phyloP scores from a whole-genome alignment of 2,888 invertebrate genomes.

The Conchocele bisecta region DNA sequence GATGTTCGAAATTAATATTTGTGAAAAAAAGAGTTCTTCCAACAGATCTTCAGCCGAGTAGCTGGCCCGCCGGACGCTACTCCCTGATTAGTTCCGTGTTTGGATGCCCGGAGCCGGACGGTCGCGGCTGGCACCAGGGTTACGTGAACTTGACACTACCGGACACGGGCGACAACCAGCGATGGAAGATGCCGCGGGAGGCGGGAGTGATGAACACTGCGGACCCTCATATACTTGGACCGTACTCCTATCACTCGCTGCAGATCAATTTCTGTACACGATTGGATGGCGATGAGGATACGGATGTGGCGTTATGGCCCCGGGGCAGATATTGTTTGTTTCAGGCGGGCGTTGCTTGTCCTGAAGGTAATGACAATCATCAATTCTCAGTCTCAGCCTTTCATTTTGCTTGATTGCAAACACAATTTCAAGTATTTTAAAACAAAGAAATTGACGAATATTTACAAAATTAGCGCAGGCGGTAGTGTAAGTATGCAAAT shows the following conservation, averaged over 20 bases:
- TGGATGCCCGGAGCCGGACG: conserved; percentile 56
- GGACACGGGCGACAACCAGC: background rate
- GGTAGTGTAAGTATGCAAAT: too few relatives aligned
- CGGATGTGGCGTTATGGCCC: conserved; percentile 22
- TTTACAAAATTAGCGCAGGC: too few relatives aligned
- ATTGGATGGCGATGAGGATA: background rate
- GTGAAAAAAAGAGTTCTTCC: too few relatives aligned
- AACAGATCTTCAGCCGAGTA: too few relatives aligned
- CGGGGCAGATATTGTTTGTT: conserved; percentile 52
- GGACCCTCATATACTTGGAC: conserved; percentile 56
- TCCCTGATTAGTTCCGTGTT: conserved; percentile 51
- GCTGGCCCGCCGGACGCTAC: conserved; percentile 51
- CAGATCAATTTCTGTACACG: conserved; percentile 57
- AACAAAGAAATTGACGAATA: too few relatives aligned
- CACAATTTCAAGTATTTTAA: background rate
- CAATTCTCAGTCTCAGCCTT: too few relatives aligned
- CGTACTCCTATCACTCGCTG: conserved; percentile 36
- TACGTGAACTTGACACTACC: conserved; percentile 51
- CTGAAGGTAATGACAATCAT: conserved; percentile 46
- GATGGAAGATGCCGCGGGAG: conserved; percentile 35
- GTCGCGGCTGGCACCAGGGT: conserved; percentile 46
- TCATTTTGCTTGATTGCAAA: background rate
- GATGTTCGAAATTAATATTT: too few relatives aligned
- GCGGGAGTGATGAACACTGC: conserved; percentile 11
- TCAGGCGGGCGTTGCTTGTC: conserved; percentile 32